Evolutionary conservation across 1,140 invertebrate species (phyloP), one percentile per base, ranked within the genome.

Genomic region (Cherax destructor): DNA sequence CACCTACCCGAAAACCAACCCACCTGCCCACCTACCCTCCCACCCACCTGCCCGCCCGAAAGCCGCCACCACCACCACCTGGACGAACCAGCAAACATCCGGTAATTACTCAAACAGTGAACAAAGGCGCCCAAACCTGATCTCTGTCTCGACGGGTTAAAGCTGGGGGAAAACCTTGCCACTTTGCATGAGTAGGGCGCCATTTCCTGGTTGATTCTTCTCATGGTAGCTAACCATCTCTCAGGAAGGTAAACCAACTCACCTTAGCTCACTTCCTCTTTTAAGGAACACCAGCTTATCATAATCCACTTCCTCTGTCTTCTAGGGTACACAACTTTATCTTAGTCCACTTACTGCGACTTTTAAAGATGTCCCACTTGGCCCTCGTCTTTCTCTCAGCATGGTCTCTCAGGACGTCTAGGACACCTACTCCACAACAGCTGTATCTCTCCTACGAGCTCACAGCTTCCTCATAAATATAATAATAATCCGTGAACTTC

Each of bases 91-190:
- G 76, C 85, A 87, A 87, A 87, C 85, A 87, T 87, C 85, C 85
- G 85, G 85, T 87, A 79, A 87, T 87, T 87, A 87, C 85, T 87
- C 85, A 87, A 87, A 87, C 47, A 77, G 85, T 87, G 85, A 87
- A 87, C 85, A 87, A 87, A 87, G 85, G 76, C 85, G 72, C 85
- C 52, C 84, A 87, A 87, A 87, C 85, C 85, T 87, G 85, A 87
- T 87, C 85, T 74, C 10, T 21, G 52, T 50, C 56, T 56, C 85
- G 85, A 61, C 85, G 52, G 50, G 85, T 30, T 79, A n/a, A 41
- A n/a, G 56, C 72, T 49, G 72, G 41, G 72, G 83, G 49, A 50
- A 41, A 30, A 79, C 18, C 16, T 49, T 10, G 50, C 47, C 47
- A 52, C 18, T 52, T 21, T 49, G 77, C 77, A 49, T 79, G 41